phyloP scores from a whole-genome alignment of 2,797 vertebrate species.

The Sibirionetta formosa region DNA sequence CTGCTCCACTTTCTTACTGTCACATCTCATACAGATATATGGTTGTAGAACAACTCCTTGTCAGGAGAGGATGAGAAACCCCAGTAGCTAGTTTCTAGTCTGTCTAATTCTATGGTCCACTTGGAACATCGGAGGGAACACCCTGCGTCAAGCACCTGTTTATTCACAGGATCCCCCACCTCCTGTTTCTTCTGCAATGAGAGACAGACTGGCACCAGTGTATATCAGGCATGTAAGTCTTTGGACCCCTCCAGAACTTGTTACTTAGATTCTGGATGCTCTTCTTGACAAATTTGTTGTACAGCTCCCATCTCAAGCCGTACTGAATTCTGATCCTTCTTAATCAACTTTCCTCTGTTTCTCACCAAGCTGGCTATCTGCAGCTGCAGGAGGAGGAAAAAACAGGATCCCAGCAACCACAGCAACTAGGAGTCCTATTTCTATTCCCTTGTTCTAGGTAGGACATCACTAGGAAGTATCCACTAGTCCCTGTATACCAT shows the following conservation, averaged over 20 bases:
- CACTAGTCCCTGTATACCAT: background rate
- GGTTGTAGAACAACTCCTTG: background rate
- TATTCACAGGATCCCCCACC: background rate
- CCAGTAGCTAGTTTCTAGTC: background rate
- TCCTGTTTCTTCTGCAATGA: background rate
- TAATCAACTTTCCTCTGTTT: background rate
- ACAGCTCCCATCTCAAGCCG: background rate
- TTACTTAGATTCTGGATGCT: background rate
- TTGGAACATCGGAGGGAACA: background rate
- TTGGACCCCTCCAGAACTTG: background rate
- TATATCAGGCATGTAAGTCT: background rate
- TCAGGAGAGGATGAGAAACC: background rate
- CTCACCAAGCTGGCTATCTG: background rate
- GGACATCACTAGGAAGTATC: background rate
- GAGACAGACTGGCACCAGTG: background rate
- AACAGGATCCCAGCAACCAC: background rate
- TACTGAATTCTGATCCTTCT: background rate
- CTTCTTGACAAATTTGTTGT: background rate
- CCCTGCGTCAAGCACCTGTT: background rate
- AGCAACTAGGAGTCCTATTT: background rate
- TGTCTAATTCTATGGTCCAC: background rate
- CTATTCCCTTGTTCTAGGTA: background rate
- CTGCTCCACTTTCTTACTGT: background rate
- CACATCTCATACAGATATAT: accelerated
- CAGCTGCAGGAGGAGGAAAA: background rate